Evolutionary conservation across 1,140 invertebrate species (phyloP).

Genomic region (Helicoverpa zea): DNA sequence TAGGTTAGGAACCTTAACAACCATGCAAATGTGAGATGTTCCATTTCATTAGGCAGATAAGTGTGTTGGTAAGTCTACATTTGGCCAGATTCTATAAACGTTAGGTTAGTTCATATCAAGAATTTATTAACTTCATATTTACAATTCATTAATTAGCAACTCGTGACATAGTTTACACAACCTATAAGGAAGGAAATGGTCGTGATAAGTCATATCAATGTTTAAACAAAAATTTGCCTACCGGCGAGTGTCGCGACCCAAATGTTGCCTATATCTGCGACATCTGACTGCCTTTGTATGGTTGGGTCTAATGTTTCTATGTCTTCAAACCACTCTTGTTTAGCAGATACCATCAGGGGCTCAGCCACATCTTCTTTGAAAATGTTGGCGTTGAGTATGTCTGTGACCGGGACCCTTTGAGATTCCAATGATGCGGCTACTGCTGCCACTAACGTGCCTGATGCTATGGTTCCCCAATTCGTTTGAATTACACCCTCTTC

Average conservation of each 20-base stretch:
- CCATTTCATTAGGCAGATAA: too few species aligned
- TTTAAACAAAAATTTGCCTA: conserved; percentile 57
- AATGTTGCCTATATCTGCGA: conserved; percentile 81
- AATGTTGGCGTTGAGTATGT: conserved; percentile 74
- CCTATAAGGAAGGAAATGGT: conserved; percentile 6
- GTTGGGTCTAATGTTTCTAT: conserved; percentile 60
- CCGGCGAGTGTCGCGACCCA: conserved; percentile 89
- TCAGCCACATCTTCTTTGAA: conserved; percentile 76
- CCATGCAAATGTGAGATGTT: background rate
- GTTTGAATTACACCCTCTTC: conserved; percentile 88
- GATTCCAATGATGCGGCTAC: conserved; percentile 87
- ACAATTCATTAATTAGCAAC: background rate
- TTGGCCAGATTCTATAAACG: too few species aligned
- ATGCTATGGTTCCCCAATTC: conserved; percentile 87
- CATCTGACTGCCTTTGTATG: conserved; percentile 46
- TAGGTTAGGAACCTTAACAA: too few species aligned
- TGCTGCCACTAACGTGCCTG: conserved; percentile 87
- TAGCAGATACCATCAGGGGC: conserved; percentile 67
- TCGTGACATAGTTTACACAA: background rate
- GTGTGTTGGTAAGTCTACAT: too few species aligned
- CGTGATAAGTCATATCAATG: conserved; percentile 7
- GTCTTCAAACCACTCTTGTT: conserved; percentile 74
- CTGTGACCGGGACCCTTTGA: conserved; percentile 82
- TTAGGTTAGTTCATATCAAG: too few species aligned
- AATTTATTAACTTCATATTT: too few species aligned